These are phyloP conservation scores for Sminthurides aquaticus DNA, from an alignment of 2,888 invertebrate genomes.

Conservation along the genomic window DNA sequence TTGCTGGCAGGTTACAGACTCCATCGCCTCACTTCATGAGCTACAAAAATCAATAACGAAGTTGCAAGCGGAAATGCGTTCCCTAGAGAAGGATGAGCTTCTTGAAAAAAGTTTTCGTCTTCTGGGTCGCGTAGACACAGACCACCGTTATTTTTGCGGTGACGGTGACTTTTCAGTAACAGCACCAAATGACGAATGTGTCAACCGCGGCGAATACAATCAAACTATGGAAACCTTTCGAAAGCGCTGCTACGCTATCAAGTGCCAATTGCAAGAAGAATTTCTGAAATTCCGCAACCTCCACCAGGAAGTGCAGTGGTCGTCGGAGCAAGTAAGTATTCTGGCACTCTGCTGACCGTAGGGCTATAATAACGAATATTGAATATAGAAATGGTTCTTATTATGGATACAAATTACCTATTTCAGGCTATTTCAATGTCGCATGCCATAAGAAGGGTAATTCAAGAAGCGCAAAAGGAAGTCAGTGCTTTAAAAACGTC, in stretches of 20 bases:
- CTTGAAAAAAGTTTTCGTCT: neutral
- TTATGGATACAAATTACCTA: no score
- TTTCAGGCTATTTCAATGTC: no score
- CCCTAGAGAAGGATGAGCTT: neutral
- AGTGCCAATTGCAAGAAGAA: neutral
- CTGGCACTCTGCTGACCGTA: no score
- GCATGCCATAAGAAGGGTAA: no score
- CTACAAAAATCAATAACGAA: neutral
- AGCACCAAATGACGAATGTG: no score
- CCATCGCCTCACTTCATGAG: no score
- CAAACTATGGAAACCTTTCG: neutral
- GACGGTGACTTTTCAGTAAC: neutral
- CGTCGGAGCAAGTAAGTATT: neutral
- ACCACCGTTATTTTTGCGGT: neutral
- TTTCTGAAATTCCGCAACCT: neutral
- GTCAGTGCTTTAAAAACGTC: no score
- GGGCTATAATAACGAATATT: no score
- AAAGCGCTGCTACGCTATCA: neutral
- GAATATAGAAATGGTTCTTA: no score
- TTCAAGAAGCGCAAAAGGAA: no score
- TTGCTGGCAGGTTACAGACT: no score
- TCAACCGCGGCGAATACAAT: no score
- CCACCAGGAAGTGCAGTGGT: neutral
- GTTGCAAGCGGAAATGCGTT: neutral
- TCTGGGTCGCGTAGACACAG: neutral